These are phyloP conservation scores for Agonopterix heracliana DNA, from an alignment of 2,888 invertebrate species.

Conservation along the genomic window DNA sequence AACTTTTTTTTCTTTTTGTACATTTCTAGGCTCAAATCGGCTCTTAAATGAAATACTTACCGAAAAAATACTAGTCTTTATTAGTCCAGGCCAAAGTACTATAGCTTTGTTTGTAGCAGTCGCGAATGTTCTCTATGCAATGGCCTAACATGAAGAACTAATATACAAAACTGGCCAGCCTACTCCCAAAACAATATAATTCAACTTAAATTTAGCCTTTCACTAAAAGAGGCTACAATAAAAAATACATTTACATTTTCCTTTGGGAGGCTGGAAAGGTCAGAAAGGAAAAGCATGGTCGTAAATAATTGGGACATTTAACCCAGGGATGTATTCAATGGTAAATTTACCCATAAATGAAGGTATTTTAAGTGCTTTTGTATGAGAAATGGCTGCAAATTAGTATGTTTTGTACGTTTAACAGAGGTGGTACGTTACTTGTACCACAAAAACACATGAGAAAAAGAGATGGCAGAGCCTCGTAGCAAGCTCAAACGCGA, in stretches of 20 bases:
- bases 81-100: too few species aligned
- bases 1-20: too few species aligned
- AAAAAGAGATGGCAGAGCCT: too few species aligned
- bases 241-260: conserved; percentile 31
- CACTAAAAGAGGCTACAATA: conserved; percentile 37
- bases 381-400: conserved; percentile 28
- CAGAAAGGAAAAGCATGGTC: conserved; percentile 34
- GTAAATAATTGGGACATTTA: conserved; percentile 54
- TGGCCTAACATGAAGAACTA: not conserved
- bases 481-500: too few species aligned
- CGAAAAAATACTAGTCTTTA: too few species aligned
- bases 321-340: conserved; percentile 40
- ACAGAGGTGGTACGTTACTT: conserved; percentile 7
- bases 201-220: conserved; percentile 41
- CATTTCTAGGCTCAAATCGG: too few species aligned
- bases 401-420: conserved; percentile 18
- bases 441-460: too few species aligned
- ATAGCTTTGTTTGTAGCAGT: too few species aligned
- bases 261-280: conserved; percentile 30
- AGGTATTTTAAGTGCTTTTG: conserved; percentile 35
- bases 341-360: conserved; percentile 42
- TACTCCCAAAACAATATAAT: not conserved
- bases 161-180: conserved; percentile 12
- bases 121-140: too few species aligned
- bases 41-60: too few species aligned